Percentiles rank a stretch among this genome's conserved stretches.
These are phyloP conservation scores for Podiceps cristatus DNA, from an alignment of 2,113 vertebrate species.

Conservation along the genomic window DNA sequence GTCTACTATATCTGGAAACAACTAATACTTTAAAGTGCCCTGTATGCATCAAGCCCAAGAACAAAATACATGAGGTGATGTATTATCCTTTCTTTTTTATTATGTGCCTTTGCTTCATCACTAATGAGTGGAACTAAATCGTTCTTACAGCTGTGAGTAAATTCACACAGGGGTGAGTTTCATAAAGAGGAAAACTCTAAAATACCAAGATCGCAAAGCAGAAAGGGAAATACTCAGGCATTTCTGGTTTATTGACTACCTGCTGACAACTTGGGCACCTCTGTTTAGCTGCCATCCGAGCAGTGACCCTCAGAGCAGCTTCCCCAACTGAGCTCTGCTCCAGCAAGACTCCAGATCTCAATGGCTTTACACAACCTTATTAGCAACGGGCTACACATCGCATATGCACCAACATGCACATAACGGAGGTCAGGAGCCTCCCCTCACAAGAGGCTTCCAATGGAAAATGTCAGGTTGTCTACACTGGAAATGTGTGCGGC, in stretches of 20 bases:
- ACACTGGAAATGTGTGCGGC: background rate
- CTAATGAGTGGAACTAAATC: conserved; percentile 20
- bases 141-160: conserved; percentile 2
- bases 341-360: background rate
- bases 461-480: background rate
- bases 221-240: background rate
- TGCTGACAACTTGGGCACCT: background rate
- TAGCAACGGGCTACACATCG: background rate
- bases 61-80: conserved; percentile 43
- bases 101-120: background rate
- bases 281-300: background rate
- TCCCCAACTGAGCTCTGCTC: background rate
- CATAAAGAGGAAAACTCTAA: background rate
- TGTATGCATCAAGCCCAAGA: background rate
- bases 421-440: background rate
- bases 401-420: fast-evolving
- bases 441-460: background rate
- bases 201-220: background rate
- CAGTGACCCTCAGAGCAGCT: background rate
- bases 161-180: background rate
- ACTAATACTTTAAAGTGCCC: conserved; percentile 17
- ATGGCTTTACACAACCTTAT: background rate
- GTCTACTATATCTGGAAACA: conserved; percentile 48
- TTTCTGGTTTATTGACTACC: background rate
- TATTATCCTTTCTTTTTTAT: conserved; percentile 28